A percentile compares a stretch with the other conserved stretches of the same genome.
Evolutionary conservation across 2,113 vertebrate genomes (phyloP).

Genomic region (Caretta caretta): DNA sequence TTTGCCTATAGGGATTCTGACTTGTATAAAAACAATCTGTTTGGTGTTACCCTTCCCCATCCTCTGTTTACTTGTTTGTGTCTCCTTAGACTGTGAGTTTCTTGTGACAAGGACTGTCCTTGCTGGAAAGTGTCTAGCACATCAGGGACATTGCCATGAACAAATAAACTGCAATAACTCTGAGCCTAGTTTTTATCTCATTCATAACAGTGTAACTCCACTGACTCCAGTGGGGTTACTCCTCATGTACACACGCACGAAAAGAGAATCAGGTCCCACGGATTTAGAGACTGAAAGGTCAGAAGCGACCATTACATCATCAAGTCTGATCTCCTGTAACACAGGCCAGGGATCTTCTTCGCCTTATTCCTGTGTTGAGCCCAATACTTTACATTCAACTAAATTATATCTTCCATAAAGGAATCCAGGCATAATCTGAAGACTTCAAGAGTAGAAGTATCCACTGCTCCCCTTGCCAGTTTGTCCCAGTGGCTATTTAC

Average conservation of each 20-base stretch:
- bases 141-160: background rate
- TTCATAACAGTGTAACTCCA: background rate
- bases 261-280: background rate
- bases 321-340: background rate
- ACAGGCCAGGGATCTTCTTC: background rate
- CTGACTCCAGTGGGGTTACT: background rate
- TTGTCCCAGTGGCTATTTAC: background rate
- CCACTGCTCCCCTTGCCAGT: background rate
- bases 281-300: background rate
- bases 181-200: background rate
- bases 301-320: background rate
- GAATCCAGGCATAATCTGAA: background rate
- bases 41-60: background rate
- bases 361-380: background rate
- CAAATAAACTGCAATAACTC: background rate
- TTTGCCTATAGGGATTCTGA: background rate
- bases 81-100: background rate
- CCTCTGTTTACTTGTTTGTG: background rate
- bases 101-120: background rate
- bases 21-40: background rate
- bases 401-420: background rate
- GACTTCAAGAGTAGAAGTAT: background rate
- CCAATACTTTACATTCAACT: background rate
- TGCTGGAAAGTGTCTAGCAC: background rate
- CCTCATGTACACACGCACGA: background rate